Evolutionary conservation across 2,797 vertebrate genomes (phyloP).

Genomic region (Hyperoplus lanceolatus): DNA sequence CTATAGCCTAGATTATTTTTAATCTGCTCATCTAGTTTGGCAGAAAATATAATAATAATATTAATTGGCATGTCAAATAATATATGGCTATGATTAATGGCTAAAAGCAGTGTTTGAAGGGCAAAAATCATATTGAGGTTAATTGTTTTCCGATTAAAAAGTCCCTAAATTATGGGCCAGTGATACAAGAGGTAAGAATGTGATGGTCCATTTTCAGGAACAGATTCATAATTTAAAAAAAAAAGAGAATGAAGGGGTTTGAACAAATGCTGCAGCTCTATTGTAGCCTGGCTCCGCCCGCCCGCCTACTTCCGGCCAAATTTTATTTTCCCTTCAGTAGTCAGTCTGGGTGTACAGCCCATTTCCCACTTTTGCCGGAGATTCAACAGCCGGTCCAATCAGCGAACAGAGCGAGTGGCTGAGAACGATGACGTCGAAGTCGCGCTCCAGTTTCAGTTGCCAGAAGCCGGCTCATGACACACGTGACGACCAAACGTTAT

Average conservation of each 20-base stretch:
- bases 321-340: too few species aligned
- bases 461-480: too few species aligned
- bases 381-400: too few species aligned
- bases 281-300: too few species aligned
- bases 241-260: conserved; percentile 31
- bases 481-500: too few species aligned
- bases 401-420: too few species aligned
- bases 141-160: conserved; percentile 48
- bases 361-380: too few species aligned
- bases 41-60: background rate
- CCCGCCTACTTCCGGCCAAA: too few species aligned
- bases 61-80: conserved; percentile 14
- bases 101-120: conserved; percentile 47
- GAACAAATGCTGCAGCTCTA: conserved; percentile 41
- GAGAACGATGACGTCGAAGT: too few species aligned
- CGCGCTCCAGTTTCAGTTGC: too few species aligned
- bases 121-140: conserved; percentile 35
- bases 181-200: conserved; percentile 29
- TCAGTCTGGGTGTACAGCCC: too few species aligned
- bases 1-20: too few species aligned
- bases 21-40: background rate
- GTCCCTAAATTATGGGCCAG: conserved; percentile 37
- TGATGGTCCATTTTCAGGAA: conserved; percentile 33
- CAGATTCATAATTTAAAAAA: conserved; percentile 24
- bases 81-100: conserved; percentile 47